These are phyloP conservation scores for Oryzias curvinotus DNA, from an alignment of 2,113 vertebrate genomes.

Conservation along the genomic window DNA sequence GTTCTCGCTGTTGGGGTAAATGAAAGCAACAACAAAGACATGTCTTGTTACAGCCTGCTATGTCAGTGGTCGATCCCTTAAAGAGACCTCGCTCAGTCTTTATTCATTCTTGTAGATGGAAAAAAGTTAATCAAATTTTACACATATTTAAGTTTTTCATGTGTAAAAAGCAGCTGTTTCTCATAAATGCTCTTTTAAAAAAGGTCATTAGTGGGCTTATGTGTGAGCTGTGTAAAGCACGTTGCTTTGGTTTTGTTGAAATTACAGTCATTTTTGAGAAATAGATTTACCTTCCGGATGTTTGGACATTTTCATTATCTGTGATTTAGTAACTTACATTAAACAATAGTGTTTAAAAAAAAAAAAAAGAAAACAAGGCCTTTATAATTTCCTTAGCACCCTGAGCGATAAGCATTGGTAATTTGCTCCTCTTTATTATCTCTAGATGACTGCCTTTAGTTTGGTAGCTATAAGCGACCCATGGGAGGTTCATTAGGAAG, in stretches of 20 bases:
- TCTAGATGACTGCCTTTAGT: slow-evolving; percentile 75
- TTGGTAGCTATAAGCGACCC: slow-evolving; percentile 62
- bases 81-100: slow-evolving; percentile 12
- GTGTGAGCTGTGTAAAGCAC: slow-evolving; percentile 15
- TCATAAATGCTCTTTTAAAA: not conserved
- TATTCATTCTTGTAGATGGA: slow-evolving; percentile 3
- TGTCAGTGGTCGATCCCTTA: slow-evolving; percentile 35
- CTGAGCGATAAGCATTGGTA: slow-evolving; percentile 61
- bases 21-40: slow-evolving; percentile 59
- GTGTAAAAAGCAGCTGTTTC: not conserved
- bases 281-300: slow-evolving; percentile 34
- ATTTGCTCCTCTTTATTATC: slow-evolving; percentile 77
- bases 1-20: slow-evolving; percentile 62
- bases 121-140: not conserved
- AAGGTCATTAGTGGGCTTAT: slow-evolving; percentile 16
- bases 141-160: not conserved
- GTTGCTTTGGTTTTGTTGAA: slow-evolving; percentile 26
- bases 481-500: slow-evolving; percentile 72
- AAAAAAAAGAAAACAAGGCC: slow-evolving; percentile 37
- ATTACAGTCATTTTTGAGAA: slow-evolving; percentile 34
- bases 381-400: slow-evolving; percentile 56
- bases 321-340: slow-evolving; percentile 31
- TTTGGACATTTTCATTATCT: slow-evolving; percentile 15
- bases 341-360: slow-evolving; percentile 32
- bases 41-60: slow-evolving; percentile 54